Conservation (phyloP, 2,888 invertebrate species). For the Acleris emargana region DNA sequence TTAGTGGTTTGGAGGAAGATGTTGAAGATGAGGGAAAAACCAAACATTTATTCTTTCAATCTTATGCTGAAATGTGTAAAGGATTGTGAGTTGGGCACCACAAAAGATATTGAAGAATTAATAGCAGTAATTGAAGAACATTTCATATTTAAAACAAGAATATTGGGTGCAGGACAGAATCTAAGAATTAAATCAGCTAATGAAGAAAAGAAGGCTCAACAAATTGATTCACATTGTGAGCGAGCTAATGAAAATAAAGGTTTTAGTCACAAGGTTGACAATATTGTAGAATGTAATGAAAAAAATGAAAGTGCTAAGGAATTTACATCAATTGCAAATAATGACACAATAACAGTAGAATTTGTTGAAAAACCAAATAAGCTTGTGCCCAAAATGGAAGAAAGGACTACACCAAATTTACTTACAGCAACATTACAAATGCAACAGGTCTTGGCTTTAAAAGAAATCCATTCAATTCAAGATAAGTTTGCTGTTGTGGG, state of each 20-base stretch:
- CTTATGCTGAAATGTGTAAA: conserved; percentile 90
- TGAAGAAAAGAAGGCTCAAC: conserved; percentile 11
- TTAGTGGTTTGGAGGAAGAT: conserved; percentile 94
- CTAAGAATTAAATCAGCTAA: conserved; percentile 41
- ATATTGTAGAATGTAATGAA: background rate
- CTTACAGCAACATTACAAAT: conserved; percentile 84
- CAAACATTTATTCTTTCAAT: conserved; percentile 90
- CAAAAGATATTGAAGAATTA: conserved; percentile 82
- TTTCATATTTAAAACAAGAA: conserved; percentile 42
- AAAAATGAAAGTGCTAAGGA: conserved; percentile 33
- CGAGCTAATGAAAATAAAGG: conserved; percentile 8
- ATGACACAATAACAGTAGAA: conserved; percentile 45
- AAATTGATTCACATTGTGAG: background rate
- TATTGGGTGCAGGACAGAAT: conserved; percentile 39
- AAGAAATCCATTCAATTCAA: conserved; percentile 83
- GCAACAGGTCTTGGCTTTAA: conserved; percentile 83
- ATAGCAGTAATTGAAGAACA: conserved; percentile 62
- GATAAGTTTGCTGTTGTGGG: conserved; percentile 91
- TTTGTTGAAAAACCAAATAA: conserved; percentile 45
- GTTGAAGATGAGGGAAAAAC: conserved; percentile 85
- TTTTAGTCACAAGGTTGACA: conserved; percentile 21
- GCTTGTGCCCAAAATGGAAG: conserved; percentile 36
- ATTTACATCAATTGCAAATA: conserved; percentile 36
- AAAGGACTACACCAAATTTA: conserved; percentile 85
- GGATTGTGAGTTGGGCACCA: conserved; percentile 91